Base-by-base conservation (phyloP, 2,797 vertebrate genomes). In the Bovichtus variegatus region DNA sequence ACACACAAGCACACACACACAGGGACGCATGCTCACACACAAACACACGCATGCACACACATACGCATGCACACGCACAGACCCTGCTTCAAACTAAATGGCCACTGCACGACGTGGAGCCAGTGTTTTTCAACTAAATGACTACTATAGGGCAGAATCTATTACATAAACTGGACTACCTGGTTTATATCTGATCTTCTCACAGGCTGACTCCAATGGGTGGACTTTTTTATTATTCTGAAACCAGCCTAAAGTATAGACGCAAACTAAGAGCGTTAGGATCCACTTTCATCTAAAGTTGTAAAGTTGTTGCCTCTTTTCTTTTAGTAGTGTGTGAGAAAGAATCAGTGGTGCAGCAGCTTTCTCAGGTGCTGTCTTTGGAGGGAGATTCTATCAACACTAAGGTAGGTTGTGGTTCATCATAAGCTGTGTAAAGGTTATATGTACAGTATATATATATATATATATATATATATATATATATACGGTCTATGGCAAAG, bases 381-480 rank as follows among this genome's bases (percentile, higher is more conserved):
- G 95, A 97, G 78, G 97, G 95, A 18, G 95, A 96, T 40, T 76
- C 88, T 15, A 96, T 98, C 57, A 96, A 97, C 81, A 51, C 34
- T 6, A 92, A 91, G 91, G 93, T 93, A 60, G 11, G 78, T 6
- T 12, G 1, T 9, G 40, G 6, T 36, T 59, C 49, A 59, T 50
- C 18, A 21, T 8, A 0, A 29, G 9, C 5, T 55, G 0, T 59
- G 29, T 16, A 21, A 60, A 71, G 11, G 23, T 49, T 18, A n/a
- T n/a, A n/a, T n/a, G n/a, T n/a, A n/a, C n/a, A n/a, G n/a, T n/a
- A n/a, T n/a, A n/a, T n/a, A n/a, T n/a, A n/a, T n/a, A n/a, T n/a
- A n/a, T n/a, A n/a, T n/a, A n/a, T n/a, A n/a, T n/a, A n/a, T n/a
- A n/a, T n/a, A n/a, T n/a, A n/a, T n/a, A n/a, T n/a, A n/a, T n/a